Percentiles rank a stretch among this genome's conserved stretches.
Conservation (phyloP, 2,888 invertebrate species). For the Xestia sexstrigata region DNA sequence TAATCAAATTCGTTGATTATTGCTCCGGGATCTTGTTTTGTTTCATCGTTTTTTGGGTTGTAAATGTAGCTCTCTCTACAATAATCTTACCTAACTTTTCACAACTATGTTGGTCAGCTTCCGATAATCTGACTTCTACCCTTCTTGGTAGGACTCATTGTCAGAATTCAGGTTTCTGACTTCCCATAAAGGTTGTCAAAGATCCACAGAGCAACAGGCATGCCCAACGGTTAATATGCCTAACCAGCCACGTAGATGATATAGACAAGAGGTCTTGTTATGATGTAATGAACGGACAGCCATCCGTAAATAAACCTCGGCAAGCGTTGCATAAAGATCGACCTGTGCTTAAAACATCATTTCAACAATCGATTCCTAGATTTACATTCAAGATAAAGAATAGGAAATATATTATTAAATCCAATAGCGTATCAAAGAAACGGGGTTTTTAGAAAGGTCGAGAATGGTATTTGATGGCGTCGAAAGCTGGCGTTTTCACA, state of each 20-base stretch:
- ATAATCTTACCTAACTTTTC: neutral
- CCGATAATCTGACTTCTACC: too few relatives aligned
- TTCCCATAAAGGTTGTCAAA: neutral
- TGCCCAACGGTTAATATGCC: neutral
- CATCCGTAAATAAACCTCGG: neutral
- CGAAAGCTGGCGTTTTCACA: slow-evolving; percentile 41
- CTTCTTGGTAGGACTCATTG: neutral
- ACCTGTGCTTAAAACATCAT: neutral
- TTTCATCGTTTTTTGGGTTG: neutral
- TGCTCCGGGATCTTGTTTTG: neutral
- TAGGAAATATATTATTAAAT: slow-evolving; percentile 37
- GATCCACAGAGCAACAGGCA: neutral
- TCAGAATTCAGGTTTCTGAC: neutral
- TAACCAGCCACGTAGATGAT: too few relatives aligned
- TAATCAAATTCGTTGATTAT: slow-evolving; percentile 4
- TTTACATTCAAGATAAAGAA: slow-evolving; percentile 27
- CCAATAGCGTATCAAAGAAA: slow-evolving; percentile 35
- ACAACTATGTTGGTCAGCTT: neutral
- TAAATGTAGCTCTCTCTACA: neutral
- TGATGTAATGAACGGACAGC: neutral
- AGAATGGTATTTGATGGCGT: slow-evolving; percentile 51
- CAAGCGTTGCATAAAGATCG: neutral
- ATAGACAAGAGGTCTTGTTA: too few relatives aligned
- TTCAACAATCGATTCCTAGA: slow-evolving; percentile 11
- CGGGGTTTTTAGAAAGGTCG: slow-evolving; percentile 36